phyloP scores from a whole-genome alignment of 2,113 vertebrate genomes.

The Mastomys coucha region DNA sequence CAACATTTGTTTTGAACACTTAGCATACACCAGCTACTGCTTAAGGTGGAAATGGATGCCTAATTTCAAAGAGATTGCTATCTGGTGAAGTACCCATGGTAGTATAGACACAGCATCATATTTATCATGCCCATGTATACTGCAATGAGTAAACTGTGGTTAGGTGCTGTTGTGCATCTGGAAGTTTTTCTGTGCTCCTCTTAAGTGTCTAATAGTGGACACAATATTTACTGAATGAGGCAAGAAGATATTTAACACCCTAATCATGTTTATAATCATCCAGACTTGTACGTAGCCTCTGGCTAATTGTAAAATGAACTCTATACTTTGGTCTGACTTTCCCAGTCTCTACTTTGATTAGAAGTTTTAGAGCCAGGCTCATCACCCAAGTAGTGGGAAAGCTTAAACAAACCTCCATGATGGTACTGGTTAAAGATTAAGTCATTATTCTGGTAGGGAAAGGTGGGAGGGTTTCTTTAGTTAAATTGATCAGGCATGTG shows the following conservation, averaged over 20 bases:
- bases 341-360: background rate
- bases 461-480: background rate
- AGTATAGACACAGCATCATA: background rate
- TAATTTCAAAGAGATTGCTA: background rate
- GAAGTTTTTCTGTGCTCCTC: background rate
- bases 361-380: background rate
- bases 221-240: background rate
- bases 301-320: background rate
- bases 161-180: background rate
- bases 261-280: background rate
- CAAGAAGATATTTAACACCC: background rate
- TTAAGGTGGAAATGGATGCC: background rate
- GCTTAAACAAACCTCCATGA: background rate
- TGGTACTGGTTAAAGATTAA: background rate
- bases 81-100: background rate
- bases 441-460: constrained; percentile 12
- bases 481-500: background rate
- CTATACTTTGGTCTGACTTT: background rate
- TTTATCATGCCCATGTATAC: background rate
- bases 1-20: constrained; percentile 39
- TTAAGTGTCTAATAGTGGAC: constrained; percentile 27
- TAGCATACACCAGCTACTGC: background rate
- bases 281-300: background rate
- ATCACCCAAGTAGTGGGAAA: background rate
- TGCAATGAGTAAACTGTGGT: background rate